Conservation (phyloP, 2,797 vertebrate species). For the Acanthornis magna region DNA sequence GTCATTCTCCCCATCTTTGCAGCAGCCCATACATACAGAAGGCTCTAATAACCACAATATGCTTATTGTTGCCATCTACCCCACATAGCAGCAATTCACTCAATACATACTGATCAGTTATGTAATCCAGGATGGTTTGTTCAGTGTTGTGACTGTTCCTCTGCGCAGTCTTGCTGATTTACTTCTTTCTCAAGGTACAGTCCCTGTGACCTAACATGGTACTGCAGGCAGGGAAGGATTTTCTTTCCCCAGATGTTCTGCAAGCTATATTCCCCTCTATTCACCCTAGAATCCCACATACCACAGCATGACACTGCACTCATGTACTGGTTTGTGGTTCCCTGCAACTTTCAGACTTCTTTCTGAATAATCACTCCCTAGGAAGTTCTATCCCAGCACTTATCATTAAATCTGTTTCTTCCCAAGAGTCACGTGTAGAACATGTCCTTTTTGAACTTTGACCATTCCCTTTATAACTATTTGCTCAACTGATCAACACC, state of each 20-base stretch:
- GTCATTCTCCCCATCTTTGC: neutral
- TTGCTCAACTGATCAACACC: neutral
- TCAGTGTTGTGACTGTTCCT: neutral
- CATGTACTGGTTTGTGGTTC: neutral
- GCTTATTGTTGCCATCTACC: neutral
- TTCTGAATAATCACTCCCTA: neutral
- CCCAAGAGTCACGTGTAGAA: neutral
- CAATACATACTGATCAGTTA: neutral
- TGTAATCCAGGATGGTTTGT: neutral
- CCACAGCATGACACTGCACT: neutral
- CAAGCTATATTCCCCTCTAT: neutral
- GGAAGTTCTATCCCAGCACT: neutral
- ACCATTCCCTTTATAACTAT: neutral
- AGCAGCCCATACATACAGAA: neutral
- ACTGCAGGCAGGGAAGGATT: neutral
- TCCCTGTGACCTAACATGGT: neutral
- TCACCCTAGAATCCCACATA: neutral
- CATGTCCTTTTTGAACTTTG: neutral
- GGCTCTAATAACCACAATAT: neutral
- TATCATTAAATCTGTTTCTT: neutral
- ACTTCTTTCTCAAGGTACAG: neutral
- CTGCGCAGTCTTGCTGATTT: neutral
- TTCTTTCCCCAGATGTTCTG: neutral
- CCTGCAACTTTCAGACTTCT: neutral
- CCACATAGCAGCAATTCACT: neutral